Evolutionary conservation across 2,113 vertebrate genomes (phyloP).

Genomic region (Circaetus gallicus): DNA sequence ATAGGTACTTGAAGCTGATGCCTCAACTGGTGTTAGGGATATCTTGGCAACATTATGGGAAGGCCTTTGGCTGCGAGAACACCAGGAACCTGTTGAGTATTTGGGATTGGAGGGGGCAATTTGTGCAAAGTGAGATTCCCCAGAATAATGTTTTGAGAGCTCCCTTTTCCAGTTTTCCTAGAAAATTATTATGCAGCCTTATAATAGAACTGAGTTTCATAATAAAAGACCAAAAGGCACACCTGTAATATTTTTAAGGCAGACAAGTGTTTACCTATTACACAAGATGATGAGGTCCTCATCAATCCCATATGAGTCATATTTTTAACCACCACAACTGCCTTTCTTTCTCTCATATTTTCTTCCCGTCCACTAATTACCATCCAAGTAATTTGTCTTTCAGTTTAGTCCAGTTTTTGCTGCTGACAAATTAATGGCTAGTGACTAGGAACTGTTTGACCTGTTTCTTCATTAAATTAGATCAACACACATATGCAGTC

Average conservation of each 20-base stretch:
- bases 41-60: neutral
- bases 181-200: neutral
- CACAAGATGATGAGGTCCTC: neutral
- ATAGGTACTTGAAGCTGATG: neutral
- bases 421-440: neutral
- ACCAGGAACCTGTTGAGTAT: neutral
- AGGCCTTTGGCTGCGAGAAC: neutral
- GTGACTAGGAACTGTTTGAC: neutral
- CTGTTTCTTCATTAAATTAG: neutral
- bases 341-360: neutral
- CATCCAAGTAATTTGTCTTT: neutral
- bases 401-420: neutral
- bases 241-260: neutral
- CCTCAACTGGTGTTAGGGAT: rapidly evolving
- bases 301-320: neutral
- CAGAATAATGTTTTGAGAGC: neutral
- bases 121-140: neutral
- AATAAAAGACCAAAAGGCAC: neutral
- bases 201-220: neutral
- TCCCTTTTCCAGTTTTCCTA: neutral
- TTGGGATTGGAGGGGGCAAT: neutral
- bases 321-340: neutral
- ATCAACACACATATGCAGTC: neutral
- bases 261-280: neutral
- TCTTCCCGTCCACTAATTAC: neutral